Evolutionary conservation across 2,797 vertebrate species (phyloP).

Genomic region (Phataginus tetradactyla): DNA sequence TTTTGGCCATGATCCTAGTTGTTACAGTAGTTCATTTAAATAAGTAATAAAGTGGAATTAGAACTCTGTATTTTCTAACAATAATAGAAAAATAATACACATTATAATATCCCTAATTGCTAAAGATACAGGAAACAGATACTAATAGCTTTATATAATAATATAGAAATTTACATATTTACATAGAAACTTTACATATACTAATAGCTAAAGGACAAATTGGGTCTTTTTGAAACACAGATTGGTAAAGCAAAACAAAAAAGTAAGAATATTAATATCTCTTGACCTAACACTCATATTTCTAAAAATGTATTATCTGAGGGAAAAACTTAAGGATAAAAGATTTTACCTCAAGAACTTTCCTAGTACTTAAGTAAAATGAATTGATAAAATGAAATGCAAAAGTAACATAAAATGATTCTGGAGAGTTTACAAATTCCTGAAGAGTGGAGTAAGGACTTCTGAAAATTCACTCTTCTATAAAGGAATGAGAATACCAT

Average conservation of each 20-base stretch:
- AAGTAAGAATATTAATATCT: neutral
- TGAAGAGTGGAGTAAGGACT: neutral
- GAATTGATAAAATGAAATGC: neutral
- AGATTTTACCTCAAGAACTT: neutral
- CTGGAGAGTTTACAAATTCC: neutral
- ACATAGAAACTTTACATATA: neutral
- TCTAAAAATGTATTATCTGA: constrained; percentile 22
- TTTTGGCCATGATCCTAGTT: neutral
- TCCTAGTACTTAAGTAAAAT: neutral
- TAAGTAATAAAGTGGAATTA: neutral
- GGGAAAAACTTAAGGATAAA: neutral
- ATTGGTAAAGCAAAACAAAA: neutral
- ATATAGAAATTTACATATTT: too few relatives aligned
- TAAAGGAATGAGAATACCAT: neutral
- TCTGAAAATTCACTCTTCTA: neutral
- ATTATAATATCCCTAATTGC: neutral
- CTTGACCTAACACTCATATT: neutral
- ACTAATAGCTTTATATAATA: neutral
- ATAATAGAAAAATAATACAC: neutral
- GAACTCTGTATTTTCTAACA: neutral
- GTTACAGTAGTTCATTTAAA: neutral
- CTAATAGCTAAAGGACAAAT: neutral
- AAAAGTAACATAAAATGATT: neutral
- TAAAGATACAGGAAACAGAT: neutral
- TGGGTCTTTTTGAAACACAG: neutral